Conservation (phyloP, 1,140 invertebrate genomes). For the Campodea augens region DNA sequence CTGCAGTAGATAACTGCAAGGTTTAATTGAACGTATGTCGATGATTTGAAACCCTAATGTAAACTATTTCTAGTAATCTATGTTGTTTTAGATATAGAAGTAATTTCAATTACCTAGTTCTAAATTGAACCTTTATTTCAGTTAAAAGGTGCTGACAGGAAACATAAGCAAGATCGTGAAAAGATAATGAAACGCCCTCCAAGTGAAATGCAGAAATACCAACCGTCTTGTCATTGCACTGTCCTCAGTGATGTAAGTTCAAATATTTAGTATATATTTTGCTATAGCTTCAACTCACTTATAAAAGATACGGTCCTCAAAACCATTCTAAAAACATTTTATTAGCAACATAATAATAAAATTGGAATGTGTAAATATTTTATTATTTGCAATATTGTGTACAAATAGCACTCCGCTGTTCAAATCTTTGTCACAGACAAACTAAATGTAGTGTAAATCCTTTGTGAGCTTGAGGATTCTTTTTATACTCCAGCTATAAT, state of each 20-base stretch:
- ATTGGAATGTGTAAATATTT: neutral
- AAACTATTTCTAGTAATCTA: too few species aligned
- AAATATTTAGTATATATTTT: too few species aligned
- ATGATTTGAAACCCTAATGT: too few species aligned
- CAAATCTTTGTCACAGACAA: too few species aligned
- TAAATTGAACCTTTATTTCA: constrained; percentile 58
- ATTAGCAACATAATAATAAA: neutral
- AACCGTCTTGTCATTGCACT: constrained; percentile 87
- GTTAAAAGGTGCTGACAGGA: constrained; percentile 87
- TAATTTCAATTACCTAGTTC: neutral
- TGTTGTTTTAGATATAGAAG: constrained; percentile 1
- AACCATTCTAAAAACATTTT: neutral
- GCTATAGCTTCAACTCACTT: too few species aligned
- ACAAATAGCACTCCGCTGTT: too few species aligned
- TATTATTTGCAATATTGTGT: too few species aligned
- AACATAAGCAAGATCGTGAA: constrained; percentile 92
- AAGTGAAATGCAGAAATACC: constrained; percentile 80
- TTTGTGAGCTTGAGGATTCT: too few species aligned
- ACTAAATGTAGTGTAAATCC: too few species aligned
- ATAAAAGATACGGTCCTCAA: neutral
- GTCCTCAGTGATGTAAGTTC: constrained; percentile 63
- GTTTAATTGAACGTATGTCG: too few species aligned
- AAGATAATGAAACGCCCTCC: constrained; percentile 74
- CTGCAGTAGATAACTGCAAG: too few species aligned
- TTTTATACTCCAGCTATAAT: too few species aligned